phyloP scores from a whole-genome alignment of 2,797 vertebrate species.

The Notamacropus eugenii region DNA sequence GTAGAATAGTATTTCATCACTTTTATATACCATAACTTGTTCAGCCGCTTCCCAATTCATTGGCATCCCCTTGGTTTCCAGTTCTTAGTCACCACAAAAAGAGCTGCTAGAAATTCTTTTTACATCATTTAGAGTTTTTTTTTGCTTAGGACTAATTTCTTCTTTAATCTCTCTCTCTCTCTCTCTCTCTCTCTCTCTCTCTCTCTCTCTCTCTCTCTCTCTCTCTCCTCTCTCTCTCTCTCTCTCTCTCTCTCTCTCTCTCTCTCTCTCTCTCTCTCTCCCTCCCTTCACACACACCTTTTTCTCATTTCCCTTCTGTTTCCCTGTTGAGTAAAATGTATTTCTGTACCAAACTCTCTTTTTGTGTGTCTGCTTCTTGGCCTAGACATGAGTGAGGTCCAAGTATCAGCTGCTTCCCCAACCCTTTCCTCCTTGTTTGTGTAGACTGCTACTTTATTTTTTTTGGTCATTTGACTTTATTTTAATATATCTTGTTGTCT shows the following conservation, averaged over 20 bases:
- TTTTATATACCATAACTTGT: neutral
- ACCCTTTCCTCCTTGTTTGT: neutral
- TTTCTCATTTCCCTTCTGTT: neutral
- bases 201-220: neutral
- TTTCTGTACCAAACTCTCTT: neutral
- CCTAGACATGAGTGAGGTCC: neutral
- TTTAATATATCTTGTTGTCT: neutral
- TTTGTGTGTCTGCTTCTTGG: neutral
- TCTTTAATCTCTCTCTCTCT: neutral
- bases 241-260: neutral
- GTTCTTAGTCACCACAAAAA: conserved; percentile 37
- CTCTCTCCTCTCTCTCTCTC: neutral
- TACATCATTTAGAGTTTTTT: neutral
- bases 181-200: too few relatives aligned
- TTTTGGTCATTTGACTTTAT: neutral
- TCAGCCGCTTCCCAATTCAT: neutral
- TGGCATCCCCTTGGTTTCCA: neutral
- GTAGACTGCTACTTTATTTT: neutral
- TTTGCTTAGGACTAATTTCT: conserved; percentile 20
- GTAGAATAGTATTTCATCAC: neutral
- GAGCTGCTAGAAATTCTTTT: conserved; percentile 10
- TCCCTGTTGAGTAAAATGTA: neutral
- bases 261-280: neutral
- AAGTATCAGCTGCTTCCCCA: neutral
- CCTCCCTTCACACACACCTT: neutral